Evolutionary conservation across 2,113 vertebrate genomes (phyloP), one percentile per base, ranked within the genome.

Genomic region (Gymnarchus niloticus): DNA sequence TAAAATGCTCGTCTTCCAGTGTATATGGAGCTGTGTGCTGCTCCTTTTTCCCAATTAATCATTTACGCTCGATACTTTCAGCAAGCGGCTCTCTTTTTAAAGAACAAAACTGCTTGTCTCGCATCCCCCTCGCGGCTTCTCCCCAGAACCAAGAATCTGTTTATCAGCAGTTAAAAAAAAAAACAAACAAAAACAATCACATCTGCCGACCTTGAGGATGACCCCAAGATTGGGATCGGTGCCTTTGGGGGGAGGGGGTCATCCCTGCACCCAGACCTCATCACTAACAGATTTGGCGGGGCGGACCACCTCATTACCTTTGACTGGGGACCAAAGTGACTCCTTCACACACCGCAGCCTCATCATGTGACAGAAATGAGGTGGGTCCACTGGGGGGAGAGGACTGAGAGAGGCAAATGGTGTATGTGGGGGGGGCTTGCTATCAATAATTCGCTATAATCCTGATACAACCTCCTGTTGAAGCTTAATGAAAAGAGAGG

Each of bases 221-320:
- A 88, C 57, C 48, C 57, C 80, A 86, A 49, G 85, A 46, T 88
- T 69, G 56, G 33, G 77, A 86, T 61, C 76, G 41, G 77, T 23
- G 87, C 87, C 85, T 49, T n/a, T 61, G 84, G 87, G 65, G 65
- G 81, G 61, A 41, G 89, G 61, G 61, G 81, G n/a, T n/a, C n/a
- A n/a, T 85, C 87, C 83, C 86, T 87, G 41, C 23, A 44, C 82
- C 61, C 85, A 46, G 69, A 83, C 44, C 73, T 84, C 78, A 86
- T 83, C 84, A 77, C 81, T 85, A 88, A 56, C 84, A 59, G 33
- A 78, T 87, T 54, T 56, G 19, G 52, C 46, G 65, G 87, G 88
- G 73, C 59, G 44, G 81, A 37, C 54, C 49, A 65, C 87, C 85
- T 88, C 87, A 88, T 89, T 89, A 89, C 86, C 56, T 83, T 57